These are phyloP conservation scores for Neolamprologus sp. DNA, from an alignment of 2,113 vertebrate genomes.

Conservation along the genomic window DNA sequence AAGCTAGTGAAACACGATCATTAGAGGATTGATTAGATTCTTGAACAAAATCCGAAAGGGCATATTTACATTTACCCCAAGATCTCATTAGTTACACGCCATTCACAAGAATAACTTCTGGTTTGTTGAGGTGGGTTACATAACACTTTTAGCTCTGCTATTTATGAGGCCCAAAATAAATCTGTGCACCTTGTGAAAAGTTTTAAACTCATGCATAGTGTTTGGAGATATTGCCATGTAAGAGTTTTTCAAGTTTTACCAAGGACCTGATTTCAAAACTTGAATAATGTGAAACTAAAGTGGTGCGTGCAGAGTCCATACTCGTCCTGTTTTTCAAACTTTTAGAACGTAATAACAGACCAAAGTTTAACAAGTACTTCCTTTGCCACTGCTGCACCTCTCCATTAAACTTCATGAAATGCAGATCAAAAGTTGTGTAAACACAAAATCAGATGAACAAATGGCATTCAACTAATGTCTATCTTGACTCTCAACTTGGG, in stretches of 20 bases:
- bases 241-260: background rate
- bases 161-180: background rate
- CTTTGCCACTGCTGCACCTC: background rate
- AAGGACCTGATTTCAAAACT: background rate
- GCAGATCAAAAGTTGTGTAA: background rate
- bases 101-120: background rate
- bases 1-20: background rate
- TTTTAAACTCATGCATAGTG: background rate
- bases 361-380: fast-evolving
- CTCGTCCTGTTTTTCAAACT: background rate
- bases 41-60: background rate
- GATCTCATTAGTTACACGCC: background rate
- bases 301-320: background rate
- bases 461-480: background rate
- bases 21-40: background rate
- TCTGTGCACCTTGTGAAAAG: background rate
- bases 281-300: background rate
- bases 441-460: background rate
- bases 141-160: background rate
- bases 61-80: background rate
- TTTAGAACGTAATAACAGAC: background rate
- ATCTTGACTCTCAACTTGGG: background rate
- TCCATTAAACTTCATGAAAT: background rate
- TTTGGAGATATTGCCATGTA: background rate
- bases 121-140: background rate